Evolutionary conservation across 2,797 vertebrate species (phyloP), one percentile per base, ranked within the genome.

Genomic region (Chaunax sp.): DNA sequence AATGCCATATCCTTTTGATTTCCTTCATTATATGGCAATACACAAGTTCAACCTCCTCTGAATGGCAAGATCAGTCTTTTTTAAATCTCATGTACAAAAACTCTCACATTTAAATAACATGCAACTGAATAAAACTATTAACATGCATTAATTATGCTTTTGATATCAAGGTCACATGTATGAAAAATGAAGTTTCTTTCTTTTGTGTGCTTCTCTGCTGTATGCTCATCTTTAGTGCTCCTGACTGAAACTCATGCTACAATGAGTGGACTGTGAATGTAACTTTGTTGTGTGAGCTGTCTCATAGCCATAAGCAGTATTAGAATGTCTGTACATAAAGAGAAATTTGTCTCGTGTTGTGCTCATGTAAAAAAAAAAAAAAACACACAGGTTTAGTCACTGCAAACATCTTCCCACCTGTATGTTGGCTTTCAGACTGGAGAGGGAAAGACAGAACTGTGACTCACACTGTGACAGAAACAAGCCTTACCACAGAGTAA

Each of bases 401-500:
- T 71, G 82, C 82, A 92, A 91, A 90, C 87, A 64, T 87, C 66
- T 61, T 72, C 87, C 85, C 92, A 78, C 71, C 91, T 85, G 89
- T 83, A 82, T 90, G 90, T 93, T 91, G 81, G 89, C 90, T 92
- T 91, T 93, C 84, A 85, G 90, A 93, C 90, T 87, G 84, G 89
- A 92, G 91, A 89, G 90, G 92, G 90, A 78, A 76, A 73, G 66
- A 73, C 52, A 78, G 86, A 85, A 81, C 78, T 86, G 80, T 87
- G 87, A 87, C 85, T 91, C 82, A 87, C 96, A 96, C 96, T 97
- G 96, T 97, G 96, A 98, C 90, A 92, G 94, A 93, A 93, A 69
- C 87, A 93, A 95, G 94, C 94, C 94, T 95, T 95, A 94, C 90
- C 86, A 78, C 81, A 49, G 83, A 93, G 94, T 93, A 90, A 92